Evolutionary conservation across 2,113 vertebrate genomes (phyloP).

Genomic region (Myiagra hebetior): DNA sequence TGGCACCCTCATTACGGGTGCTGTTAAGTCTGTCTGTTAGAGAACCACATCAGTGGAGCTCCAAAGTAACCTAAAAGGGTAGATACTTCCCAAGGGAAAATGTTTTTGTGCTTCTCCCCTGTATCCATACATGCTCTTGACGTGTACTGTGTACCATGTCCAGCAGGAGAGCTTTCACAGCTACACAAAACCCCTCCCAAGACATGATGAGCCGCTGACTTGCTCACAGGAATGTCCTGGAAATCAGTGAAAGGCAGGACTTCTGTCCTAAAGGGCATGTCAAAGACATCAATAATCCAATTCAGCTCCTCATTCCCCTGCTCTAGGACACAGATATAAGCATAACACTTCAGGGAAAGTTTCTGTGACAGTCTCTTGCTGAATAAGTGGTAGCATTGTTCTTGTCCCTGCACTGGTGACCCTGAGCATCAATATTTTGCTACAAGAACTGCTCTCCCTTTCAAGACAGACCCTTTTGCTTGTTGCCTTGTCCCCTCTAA

Average conservation of each 20-base stretch:
- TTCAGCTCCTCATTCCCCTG: neutral
- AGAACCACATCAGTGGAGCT: neutral
- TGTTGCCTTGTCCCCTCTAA: neutral
- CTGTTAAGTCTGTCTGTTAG: constrained; percentile 23
- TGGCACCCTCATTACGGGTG: constrained; percentile 32
- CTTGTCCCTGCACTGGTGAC: neutral
- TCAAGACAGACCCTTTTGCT: neutral
- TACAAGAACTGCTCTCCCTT: neutral
- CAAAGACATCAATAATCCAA: neutral
- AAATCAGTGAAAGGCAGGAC: neutral
- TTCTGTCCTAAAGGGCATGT: neutral
- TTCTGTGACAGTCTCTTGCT: neutral
- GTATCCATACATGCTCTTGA: neutral
- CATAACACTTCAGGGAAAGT: neutral
- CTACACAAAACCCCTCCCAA: neutral
- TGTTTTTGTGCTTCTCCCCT: neutral
- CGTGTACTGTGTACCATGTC: neutral
- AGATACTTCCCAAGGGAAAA: neutral
- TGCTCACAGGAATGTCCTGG: neutral
- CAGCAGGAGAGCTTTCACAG: neutral
- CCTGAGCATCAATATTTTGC: neutral
- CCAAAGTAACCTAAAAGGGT: neutral
- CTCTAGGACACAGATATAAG: neutral
- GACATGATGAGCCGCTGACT: neutral
- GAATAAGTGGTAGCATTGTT: neutral